Evolutionary conservation across 1,140 invertebrate species (phyloP).

Genomic region (Drosophila obscura): DNA sequence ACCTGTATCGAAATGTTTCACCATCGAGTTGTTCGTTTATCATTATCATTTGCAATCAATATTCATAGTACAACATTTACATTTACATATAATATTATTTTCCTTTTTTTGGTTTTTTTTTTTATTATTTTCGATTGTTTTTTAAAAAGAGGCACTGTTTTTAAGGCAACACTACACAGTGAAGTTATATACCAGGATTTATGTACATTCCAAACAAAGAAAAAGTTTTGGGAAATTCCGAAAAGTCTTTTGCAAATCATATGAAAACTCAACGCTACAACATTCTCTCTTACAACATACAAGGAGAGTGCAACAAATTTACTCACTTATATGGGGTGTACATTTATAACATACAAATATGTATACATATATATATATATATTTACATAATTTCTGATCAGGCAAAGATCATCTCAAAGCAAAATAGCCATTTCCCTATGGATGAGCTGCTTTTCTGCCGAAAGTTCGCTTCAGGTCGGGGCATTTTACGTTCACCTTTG

Average conservation of each 20-base stretch:
- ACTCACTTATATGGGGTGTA: neutral
- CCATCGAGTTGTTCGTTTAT: constrained; percentile 68
- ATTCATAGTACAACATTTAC: constrained; percentile 45
- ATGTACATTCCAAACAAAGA: constrained; percentile 31
- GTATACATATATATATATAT: too few species aligned
- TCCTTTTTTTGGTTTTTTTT: neutral
- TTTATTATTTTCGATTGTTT: constrained; percentile 41
- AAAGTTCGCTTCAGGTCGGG: constrained; percentile 12
- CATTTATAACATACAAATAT: neutral
- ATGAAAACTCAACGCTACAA: constrained; percentile 37
- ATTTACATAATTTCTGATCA: constrained; percentile 3
- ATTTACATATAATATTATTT: constrained; percentile 31
- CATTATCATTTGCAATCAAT: constrained; percentile 51
- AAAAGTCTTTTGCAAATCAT: constrained; percentile 67
- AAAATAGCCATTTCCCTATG: neutral
- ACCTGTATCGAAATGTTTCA: constrained; percentile 81
- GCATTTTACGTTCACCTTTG: constrained; percentile 28
- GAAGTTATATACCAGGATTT: constrained; percentile 72
- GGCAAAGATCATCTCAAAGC: neutral
- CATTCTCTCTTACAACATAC: constrained; percentile 27
- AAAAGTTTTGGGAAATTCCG: constrained; percentile 46
- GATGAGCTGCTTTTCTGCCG: neutral
- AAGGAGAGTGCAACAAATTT: constrained; percentile 16
- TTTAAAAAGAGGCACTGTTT: constrained; percentile 84
- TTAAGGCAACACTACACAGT: constrained; percentile 84